Base-by-base conservation (phyloP, 2,888 invertebrate species). In the Ariolimax columbianus region DNA sequence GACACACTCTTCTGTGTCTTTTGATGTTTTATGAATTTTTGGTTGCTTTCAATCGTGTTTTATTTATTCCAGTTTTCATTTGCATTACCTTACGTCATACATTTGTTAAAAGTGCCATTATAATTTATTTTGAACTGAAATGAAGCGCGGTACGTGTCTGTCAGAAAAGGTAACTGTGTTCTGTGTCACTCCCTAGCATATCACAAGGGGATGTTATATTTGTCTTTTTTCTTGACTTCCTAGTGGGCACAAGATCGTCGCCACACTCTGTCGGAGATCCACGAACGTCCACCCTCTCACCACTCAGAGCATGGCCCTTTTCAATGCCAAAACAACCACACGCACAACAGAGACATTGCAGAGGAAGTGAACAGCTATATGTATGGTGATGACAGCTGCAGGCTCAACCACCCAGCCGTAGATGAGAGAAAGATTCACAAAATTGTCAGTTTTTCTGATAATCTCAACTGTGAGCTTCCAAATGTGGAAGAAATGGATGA, bases 281-380 rank as follows among this genome's bases (percentile, higher is more conserved):
- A 88, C 47, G 89, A 88, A 47, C 90, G 89, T 78, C 89, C 90
- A 68, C 91, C 90, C 4, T 91, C 90, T 83, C 87, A 97, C 97
- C 95, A 98, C 94, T 97, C 96, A 94, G 97, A 97, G 95, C 97
- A 97, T 94, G 97, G 97, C 96, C 97, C 97, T 93, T 97, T 97
- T 93, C 95, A 97, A 84, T 95, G 97, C 77, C 95, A 97, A 94
- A 97, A 97, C 83, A 97, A 97, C 88, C 97, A 97, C 93, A 96
- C 66, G 30, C 73, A 55, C 40, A 38, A 40, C 47, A 38, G 43
- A 23, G 33, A 33, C 9, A 26, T 23, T 9, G 82, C 72, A 38
- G 77, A 79, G 51, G 68, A 33, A 17, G 68, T 59, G 23, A 59
- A 63, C 33, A 40, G 51, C 55, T 81, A 81, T 77, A 84, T 59